Evolutionary conservation across 2,113 vertebrate genomes (phyloP), one percentile per base, ranked within the genome.

Genomic region (Ochotona princeps): DNA sequence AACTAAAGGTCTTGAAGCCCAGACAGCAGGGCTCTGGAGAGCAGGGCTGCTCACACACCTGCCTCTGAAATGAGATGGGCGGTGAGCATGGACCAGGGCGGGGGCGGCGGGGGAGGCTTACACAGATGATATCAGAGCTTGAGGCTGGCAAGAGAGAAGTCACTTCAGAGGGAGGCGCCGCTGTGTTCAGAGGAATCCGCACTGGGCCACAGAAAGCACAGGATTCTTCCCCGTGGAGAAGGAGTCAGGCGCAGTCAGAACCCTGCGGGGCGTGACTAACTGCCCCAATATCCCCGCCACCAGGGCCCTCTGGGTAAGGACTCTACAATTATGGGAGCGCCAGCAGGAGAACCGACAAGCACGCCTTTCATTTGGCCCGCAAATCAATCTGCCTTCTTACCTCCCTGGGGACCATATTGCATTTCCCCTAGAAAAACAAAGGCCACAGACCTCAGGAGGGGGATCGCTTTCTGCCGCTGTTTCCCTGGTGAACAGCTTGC

Each of bases 341-440:
- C 96, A 96, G 96, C 96, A 95, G 96, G 96, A 96, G 96, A 94
- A 97, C 94, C 80, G 78, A 97, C 97, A 97, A 97, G 96, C 95
- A 90, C 67, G 91, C 93, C 96, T 97, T 97, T 97, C 97, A 97
- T 97, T 97, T 97, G 96, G 96, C 96, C 95, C 90, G 97, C 96
- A 96, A 96, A 97, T 96, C 94, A 97, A 96, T 97, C 97, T 96
- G 89, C 83, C 96, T 96, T 96, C 96, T 97, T 96, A 93, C 95
- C 96, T 97, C 97, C 96, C 97, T 3, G 26, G 96, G 97, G 96
- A 96, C 94, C 93, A 97, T 92, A 95, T 94, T 96, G 97, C 96
- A 97, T 97, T 97, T 97, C 96, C 96, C 95, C 94, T 96, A 82
- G 96, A 97, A 97, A 96, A 97, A 97, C 97, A 97, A 97, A 97